Evolutionary conservation across 2,797 vertebrate species (phyloP).

Genomic region (Hoplostethus mediterraneus): DNA sequence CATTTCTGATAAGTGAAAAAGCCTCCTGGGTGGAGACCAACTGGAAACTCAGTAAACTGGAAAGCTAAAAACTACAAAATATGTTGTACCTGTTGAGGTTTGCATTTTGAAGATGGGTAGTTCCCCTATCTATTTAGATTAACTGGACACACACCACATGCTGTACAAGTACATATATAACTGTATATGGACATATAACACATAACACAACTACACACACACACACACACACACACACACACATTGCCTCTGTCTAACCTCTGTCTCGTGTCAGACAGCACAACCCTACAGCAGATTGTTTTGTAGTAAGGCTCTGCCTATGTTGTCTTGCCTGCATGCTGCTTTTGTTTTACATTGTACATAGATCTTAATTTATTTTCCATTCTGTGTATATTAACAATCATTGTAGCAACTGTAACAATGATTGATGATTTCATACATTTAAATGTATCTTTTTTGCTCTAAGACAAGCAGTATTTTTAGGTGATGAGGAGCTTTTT

Average conservation of each 20-base stretch:
- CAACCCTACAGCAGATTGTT: conserved; percentile 67
- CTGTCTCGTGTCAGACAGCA: conserved; percentile 61
- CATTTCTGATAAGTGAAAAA: conserved; percentile 2
- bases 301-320: conserved; percentile 69
- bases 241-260: conserved; percentile 35
- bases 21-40: conserved; percentile 24
- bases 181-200: conserved; percentile 13
- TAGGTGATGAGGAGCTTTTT: conserved; percentile 67
- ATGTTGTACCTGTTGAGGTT: conserved; percentile 17
- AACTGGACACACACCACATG: conserved; percentile 32
- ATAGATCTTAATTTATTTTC: conserved; percentile 84
- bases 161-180: neutral
- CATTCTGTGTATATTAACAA: conserved; percentile 75
- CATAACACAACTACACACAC: conserved; percentile 2
- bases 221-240: conserved; percentile 37
- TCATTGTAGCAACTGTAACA: conserved; percentile 70
- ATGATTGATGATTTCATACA: conserved; percentile 72
- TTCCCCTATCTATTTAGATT: conserved; percentile 32
- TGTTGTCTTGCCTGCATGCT: conserved; percentile 85
- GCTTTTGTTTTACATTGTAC: conserved; percentile 82
- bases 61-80: conserved; percentile 12
- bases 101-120: conserved; percentile 47
- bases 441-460: conserved; percentile 64
- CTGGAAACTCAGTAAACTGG: conserved; percentile 23
- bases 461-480: conserved; percentile 81